Evolutionary conservation across 1,140 invertebrate genomes (phyloP), one percentile per base, ranked within the genome.

Genomic region (Drosophila santomea): DNA sequence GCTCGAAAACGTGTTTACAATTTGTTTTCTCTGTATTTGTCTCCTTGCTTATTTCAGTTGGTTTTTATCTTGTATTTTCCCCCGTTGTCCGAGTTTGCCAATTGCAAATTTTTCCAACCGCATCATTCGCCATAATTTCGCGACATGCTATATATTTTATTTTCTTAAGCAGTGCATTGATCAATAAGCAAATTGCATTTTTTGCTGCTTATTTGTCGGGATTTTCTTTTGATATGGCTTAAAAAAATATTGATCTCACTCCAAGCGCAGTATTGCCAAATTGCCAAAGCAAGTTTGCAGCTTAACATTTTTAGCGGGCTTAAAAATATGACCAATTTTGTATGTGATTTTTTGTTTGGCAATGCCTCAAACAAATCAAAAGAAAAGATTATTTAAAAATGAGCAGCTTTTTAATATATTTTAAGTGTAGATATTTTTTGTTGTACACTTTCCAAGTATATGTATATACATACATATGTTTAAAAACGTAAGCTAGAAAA

Each of bases 1-100:
- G 38, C 73, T 55, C 12, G 17, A 59, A 78, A 85, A 85, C 82
- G 72, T 85, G 82, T 85, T 85, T 88, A 82, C 83, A 82, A 78
- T 88, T 69, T 74, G 58, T 74, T 71, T 67, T 75, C 43, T 41
- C 43, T 56, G 35, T 47, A 45, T 57, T 57, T 56, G 52, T 57
- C 64, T 69, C 64, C 71, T 41, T 74, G 48, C 63, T 51, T 41
- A 55, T 63, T 51, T 55, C 5, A 20, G 51, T 74, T 63, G 57
- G 72, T 61, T 76, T 79, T 84, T 32, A 28, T 48, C 20, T 11
- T 44, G 61, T 61, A 56, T 55, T 60, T 74, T 62, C 32, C 15
- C 20, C 43, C 38, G 17, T 32, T 12, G 44, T 44, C 23, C 28
- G 38, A 51, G 15, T 50, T 41, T 36, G 71, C 20, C 69, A 44